These are phyloP conservation scores for Tineola bisselliella DNA, from an alignment of 2,888 invertebrate genomes.

Conservation along the genomic window DNA sequence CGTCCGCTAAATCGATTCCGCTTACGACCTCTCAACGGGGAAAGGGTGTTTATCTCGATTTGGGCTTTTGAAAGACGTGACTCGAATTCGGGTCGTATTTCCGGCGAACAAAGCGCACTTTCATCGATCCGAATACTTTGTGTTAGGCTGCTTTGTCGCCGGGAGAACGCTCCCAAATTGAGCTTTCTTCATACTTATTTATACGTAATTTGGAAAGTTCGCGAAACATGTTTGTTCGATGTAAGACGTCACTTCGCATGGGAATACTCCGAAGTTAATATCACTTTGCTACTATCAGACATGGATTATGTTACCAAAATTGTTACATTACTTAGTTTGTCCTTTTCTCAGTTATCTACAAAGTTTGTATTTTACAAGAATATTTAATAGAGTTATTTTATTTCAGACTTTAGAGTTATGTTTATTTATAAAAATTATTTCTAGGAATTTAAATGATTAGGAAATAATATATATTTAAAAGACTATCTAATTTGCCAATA, in stretches of 20 bases:
- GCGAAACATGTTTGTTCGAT: conserved; percentile 47
- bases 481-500: no score
- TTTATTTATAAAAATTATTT: background rate
- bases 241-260: conserved; percentile 31
- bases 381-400: conserved; percentile 35
- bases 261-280: conserved; percentile 32
- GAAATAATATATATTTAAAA: no score
- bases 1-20: conserved; percentile 55
- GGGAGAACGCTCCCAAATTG: conserved; percentile 38
- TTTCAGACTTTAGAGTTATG: background rate
- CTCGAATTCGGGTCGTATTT: conserved; percentile 64
- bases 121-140: conserved; percentile 52
- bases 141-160: conserved; percentile 38
- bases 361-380: conserved; percentile 31
- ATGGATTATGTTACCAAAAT: background rate
- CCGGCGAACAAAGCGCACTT: conserved; percentile 57
- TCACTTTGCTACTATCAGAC: conserved; percentile 8
- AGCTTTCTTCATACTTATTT: conserved; percentile 58
- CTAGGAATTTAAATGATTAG: no score
- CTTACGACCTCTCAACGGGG: conserved; percentile 58
- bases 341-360: background rate
- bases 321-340: background rate
- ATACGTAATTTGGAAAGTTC: conserved; percentile 60
- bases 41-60: conserved; percentile 64
- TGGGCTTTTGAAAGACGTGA: conserved; percentile 65